These are phyloP conservation scores for Pteropus alecto DNA, from an alignment of 2,113 vertebrate genomes.

Conservation along the genomic window DNA sequence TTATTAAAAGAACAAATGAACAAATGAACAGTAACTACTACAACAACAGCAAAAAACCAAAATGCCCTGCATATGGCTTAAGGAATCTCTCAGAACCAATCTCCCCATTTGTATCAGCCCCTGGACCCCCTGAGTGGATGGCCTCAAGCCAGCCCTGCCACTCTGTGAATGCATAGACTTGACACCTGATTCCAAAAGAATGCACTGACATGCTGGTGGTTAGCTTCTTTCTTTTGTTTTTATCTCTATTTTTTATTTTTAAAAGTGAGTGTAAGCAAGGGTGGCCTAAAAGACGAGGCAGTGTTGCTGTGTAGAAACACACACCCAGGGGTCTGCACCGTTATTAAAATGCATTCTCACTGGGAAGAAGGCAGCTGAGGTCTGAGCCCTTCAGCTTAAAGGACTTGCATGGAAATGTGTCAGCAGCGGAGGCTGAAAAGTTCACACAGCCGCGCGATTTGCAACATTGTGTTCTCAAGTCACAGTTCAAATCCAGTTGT, in stretches of 20 bases:
- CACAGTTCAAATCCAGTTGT: conserved; percentile 79
- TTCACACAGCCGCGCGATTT: conserved; percentile 10
- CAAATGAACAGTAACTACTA: background rate
- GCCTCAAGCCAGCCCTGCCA: background rate
- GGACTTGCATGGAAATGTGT: conserved; percentile 33
- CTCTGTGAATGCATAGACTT: background rate
- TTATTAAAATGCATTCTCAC: conserved; percentile 28
- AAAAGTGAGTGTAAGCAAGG: background rate
- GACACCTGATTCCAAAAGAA: background rate
- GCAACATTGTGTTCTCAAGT: conserved; percentile 65
- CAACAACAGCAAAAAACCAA: background rate
- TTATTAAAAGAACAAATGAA: conserved; percentile 34
- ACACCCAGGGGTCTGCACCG: background rate
- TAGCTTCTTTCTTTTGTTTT: background rate
- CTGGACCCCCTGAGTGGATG: background rate
- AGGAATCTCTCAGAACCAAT: background rate
- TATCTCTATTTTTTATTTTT: background rate
- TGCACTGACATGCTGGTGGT: background rate
- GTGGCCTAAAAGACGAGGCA: background rate
- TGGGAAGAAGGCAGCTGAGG: conserved; percentile 26
- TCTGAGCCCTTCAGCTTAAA: conserved; percentile 49
- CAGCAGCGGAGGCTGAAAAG: conserved; percentile 36
- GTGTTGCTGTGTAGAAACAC: background rate
- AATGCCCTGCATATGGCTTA: background rate
- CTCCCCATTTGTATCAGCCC: background rate